phyloP scores from a whole-genome alignment of 2,113 vertebrate genomes.

The Sula dactylatra region DNA sequence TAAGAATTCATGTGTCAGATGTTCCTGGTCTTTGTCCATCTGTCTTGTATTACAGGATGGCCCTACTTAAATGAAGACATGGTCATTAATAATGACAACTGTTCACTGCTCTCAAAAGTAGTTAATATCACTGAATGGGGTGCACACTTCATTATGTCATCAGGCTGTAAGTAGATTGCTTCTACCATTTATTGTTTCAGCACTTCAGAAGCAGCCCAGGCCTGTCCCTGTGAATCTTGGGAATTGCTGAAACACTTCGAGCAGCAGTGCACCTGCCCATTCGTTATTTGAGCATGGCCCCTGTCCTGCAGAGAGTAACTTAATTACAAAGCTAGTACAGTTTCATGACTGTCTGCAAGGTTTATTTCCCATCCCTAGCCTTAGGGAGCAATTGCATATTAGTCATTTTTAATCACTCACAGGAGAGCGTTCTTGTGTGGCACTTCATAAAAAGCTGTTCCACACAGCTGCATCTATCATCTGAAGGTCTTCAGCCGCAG shows the following conservation, averaged over 20 bases:
- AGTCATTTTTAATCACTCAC: neutral
- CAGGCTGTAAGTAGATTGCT: neutral
- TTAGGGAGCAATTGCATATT: neutral
- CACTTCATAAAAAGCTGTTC: neutral
- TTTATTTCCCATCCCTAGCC: neutral
- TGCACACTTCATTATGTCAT: neutral
- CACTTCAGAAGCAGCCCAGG: neutral
- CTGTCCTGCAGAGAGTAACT: neutral
- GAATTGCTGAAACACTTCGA: neutral
- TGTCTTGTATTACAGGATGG: neutral
- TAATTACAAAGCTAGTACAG: neutral
- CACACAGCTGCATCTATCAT: neutral
- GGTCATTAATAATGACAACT: neutral
- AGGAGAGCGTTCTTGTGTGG: neutral
- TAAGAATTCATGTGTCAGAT: neutral
- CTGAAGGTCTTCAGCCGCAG: neutral
- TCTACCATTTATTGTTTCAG: neutral
- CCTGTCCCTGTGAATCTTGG: neutral
- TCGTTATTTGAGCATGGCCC: neutral
- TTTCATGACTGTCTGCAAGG: neutral
- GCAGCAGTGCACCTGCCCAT: neutral
- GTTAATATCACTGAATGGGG: neutral
- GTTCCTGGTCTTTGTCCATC: neutral
- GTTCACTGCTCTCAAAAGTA: neutral
- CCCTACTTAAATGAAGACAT: neutral